Evolutionary conservation across 2,797 vertebrate species (phyloP).

Genomic region (Scyliorhinus canicula): DNA sequence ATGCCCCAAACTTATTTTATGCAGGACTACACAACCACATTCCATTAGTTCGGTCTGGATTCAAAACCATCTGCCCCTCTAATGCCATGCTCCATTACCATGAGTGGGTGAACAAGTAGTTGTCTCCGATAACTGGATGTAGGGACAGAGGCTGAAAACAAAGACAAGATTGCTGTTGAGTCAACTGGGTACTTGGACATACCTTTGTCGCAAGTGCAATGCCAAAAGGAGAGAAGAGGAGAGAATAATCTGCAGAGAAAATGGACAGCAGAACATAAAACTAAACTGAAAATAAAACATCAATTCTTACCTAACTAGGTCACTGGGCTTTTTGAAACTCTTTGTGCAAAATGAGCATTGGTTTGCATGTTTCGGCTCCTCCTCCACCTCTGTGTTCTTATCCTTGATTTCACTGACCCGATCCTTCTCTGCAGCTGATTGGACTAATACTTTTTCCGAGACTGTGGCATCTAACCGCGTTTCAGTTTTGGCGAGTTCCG

Average conservation of each 20-base stretch:
- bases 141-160: background rate
- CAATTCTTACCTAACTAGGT: constrained; percentile 79
- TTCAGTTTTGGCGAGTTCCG: constrained; percentile 81
- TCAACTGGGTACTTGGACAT: background rate
- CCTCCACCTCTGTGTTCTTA: constrained; percentile 80
- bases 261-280: background rate
- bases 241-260: background rate
- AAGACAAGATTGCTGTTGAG: background rate
- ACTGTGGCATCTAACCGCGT: constrained; percentile 83
- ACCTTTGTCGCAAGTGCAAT: background rate
- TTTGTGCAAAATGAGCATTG: constrained; percentile 91
- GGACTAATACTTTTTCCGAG: constrained; percentile 90
- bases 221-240: background rate
- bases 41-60: background rate
- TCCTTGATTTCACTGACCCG: constrained; percentile 95
- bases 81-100: background rate
- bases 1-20: background rate
- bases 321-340: constrained; percentile 98
- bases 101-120: background rate
- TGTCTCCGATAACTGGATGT: background rate
- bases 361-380: constrained; percentile 89
- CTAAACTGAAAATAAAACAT: background rate
- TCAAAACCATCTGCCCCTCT: background rate
- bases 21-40: background rate
- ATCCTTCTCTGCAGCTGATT: constrained; percentile 91